Evolutionary conservation across 2,888 invertebrate genomes (phyloP).

Genomic region (Ophion slaviceki): DNA sequence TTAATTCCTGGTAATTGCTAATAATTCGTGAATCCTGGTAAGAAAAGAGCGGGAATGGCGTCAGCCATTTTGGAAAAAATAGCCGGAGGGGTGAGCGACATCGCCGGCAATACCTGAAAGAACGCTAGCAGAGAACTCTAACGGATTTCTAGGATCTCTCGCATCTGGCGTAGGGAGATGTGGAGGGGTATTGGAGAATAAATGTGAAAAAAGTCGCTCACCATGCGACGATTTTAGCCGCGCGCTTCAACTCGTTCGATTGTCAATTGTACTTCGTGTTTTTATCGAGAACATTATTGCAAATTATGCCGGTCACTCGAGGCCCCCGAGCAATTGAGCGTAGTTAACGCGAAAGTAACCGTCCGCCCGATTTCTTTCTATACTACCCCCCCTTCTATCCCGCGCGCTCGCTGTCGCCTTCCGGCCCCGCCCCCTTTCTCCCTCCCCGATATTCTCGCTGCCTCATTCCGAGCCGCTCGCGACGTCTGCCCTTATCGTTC

Average conservation of each 20-base stretch:
- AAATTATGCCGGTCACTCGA: constrained; percentile 24
- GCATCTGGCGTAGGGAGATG: constrained; percentile 51
- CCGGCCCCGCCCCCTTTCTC: constrained; percentile 60
- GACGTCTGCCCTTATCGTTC: constrained; percentile 21
- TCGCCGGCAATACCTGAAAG: constrained; percentile 54
- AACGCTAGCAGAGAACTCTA: constrained; percentile 28
- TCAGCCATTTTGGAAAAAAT: constrained; percentile 64
- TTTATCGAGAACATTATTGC: constrained; percentile 35
- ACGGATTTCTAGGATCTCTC: constrained; percentile 64
- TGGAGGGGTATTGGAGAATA: constrained; percentile 17
- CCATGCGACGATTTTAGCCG: constrained; percentile 40
- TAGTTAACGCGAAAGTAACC: constrained; percentile 78
- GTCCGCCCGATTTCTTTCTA: constrained; percentile 73
- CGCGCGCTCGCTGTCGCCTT: not conserved
- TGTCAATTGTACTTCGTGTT: constrained; percentile 50
- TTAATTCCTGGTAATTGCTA: not conserved
- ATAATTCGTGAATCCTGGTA: not conserved
- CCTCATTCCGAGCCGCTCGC: constrained; percentile 2
- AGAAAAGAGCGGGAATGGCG: not conserved
- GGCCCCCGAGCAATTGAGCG: constrained; percentile 77
- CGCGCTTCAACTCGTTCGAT: not conserved
- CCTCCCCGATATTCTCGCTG: constrained; percentile 48
- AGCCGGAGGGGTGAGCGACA: constrained; percentile 36
- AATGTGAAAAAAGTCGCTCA: constrained; percentile 30
- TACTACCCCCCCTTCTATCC: not conserved